phyloP scores from a whole-genome alignment of 2,797 vertebrate genomes.

The Euthynnus affinis region DNA sequence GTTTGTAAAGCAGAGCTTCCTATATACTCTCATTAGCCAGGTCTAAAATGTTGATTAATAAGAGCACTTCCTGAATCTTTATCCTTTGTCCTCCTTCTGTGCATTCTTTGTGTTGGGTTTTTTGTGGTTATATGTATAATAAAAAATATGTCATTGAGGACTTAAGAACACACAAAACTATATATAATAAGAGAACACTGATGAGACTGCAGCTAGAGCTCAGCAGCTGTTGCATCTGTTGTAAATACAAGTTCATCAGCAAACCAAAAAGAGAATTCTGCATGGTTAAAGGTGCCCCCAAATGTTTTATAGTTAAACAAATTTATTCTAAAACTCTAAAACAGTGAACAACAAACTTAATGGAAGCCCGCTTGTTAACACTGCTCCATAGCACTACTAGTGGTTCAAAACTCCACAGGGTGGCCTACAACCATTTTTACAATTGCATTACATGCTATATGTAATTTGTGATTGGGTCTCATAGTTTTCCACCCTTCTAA shows the following conservation, averaged over 20 bases:
- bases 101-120: slow-evolving; percentile 17
- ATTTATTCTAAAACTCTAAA: neutral
- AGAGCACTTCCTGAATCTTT: slow-evolving; percentile 31
- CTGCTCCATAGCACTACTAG: too few relatives aligned
- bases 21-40: slow-evolving; percentile 5
- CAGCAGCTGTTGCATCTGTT: slow-evolving; percentile 8
- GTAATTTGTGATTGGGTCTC: neutral
- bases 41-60: slow-evolving; percentile 7
- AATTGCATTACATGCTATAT: too few relatives aligned
- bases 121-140: slow-evolving; percentile 1
- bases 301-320: neutral
- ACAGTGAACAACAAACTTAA: too few relatives aligned
- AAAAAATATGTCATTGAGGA: slow-evolving; percentile 26
- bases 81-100: slow-evolving; percentile 49
- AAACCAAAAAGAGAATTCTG: neutral
- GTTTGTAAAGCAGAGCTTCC: neutral
- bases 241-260: neutral
- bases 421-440: too few relatives aligned
- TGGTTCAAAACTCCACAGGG: too few relatives aligned
- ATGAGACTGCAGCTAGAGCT: slow-evolving; percentile 30
- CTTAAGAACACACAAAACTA: neutral
- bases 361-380: too few relatives aligned
- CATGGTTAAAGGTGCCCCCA: neutral
- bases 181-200: slow-evolving; percentile 14
- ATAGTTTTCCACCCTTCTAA: neutral